A percentile compares a stretch with the other conserved stretches of the same genome.
phyloP scores from a whole-genome alignment of 2,888 invertebrate species.

The Invenusta paracnida region DNA sequence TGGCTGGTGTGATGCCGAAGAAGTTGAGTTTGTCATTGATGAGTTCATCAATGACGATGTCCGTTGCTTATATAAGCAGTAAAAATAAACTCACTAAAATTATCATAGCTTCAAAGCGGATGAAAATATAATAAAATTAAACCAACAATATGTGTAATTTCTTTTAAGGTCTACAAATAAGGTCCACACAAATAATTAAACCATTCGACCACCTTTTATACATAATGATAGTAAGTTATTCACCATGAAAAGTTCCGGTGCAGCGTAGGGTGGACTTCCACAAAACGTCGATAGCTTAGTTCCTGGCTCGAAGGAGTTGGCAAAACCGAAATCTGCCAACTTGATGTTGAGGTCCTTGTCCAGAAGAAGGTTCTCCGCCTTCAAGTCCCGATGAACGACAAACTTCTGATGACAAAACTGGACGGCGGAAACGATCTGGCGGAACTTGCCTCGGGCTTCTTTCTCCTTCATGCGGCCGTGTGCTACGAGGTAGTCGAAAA shows the following conservation, averaged over 20 bases:
- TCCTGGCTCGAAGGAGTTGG: constrained; percentile 88
- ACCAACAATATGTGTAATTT: too few species aligned
- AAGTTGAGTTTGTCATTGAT: too few species aligned
- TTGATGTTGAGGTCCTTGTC: constrained; percentile 91
- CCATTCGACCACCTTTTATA: too few species aligned
- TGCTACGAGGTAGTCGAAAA: constrained; percentile 82
- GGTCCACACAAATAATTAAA: too few species aligned
- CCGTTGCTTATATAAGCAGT: too few species aligned
- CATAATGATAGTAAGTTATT: too few species aligned
- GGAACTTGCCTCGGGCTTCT: constrained; percentile 85
- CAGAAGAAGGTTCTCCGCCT: constrained; percentile 91
- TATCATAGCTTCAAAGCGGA: too few species aligned
- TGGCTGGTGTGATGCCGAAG: too few species aligned
- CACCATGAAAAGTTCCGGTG: constrained; percentile 97
- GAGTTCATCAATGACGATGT: too few species aligned
- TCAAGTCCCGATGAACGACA: constrained; percentile 73
- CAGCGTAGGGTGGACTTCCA: constrained; percentile 98
- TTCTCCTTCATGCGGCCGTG: constrained; percentile 87
- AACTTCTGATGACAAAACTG: constrained; percentile 85
- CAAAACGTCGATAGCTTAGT: constrained; percentile 99
- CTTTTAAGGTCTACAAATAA: too few species aligned
- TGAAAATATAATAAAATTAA: too few species aligned
- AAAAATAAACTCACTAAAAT: too few species aligned
- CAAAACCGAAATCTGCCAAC: constrained; percentile 92
- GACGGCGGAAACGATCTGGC: constrained; percentile 92